A percentile compares a stretch with the other conserved stretches of the same genome.
These are phyloP conservation scores for Phodopus roborovskii DNA, from an alignment of 2,113 vertebrate species.

Conservation along the genomic window DNA sequence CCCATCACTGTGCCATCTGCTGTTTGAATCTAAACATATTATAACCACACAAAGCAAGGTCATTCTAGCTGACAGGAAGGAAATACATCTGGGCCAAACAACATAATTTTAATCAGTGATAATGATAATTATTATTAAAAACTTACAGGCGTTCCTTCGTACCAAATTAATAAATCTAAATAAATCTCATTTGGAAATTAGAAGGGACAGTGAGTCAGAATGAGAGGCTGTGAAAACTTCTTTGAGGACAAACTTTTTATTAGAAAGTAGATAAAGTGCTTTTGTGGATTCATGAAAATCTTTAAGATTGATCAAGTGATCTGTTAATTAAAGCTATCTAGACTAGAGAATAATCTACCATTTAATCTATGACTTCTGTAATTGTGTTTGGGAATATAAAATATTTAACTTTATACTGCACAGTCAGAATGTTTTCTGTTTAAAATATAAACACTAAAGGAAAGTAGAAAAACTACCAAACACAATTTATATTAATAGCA, in stretches of 20 bases:
- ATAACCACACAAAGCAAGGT: conserved; percentile 84
- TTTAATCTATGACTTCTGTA: conserved; percentile 40
- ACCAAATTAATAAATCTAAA: conserved; percentile 82
- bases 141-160: conserved; percentile 80
- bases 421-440: fast-evolving
- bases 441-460: background rate
- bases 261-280: conserved; percentile 36
- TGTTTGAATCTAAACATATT: conserved; percentile 87
- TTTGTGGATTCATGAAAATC: background rate
- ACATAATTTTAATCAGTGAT: conserved; percentile 89
- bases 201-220: conserved; percentile 74
- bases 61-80: conserved; percentile 82
- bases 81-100: conserved; percentile 88
- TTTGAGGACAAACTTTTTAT: conserved; percentile 30
- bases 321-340: conserved; percentile 2
- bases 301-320: background rate
- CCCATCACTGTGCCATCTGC: conserved; percentile 87
- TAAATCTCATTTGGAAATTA: conserved; percentile 81
- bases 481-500: background rate
- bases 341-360: background rate
- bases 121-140: conserved; percentile 89
- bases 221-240: conserved; percentile 70
- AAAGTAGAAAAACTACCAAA: background rate
- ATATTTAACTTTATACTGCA: conserved; percentile 46
- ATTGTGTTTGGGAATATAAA: conserved; percentile 38